Evolutionary conservation across 2,113 vertebrate species (phyloP).

Genomic region (Hepsetus odoe): DNA sequence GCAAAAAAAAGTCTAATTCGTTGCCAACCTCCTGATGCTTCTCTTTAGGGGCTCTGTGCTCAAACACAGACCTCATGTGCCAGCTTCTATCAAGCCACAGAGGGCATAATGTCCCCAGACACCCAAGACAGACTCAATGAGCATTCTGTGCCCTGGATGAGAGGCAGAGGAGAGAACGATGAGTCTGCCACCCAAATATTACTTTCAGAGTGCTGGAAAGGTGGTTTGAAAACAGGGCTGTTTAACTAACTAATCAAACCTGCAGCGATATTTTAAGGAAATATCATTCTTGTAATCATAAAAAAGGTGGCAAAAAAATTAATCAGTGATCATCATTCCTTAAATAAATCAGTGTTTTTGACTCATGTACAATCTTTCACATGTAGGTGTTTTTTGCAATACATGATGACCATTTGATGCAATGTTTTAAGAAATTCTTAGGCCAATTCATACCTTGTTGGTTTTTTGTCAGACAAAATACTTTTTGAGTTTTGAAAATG

Average conservation of each 20-base stretch:
- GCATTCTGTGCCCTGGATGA: slow-evolving; percentile 12
- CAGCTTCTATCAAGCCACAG: slow-evolving; percentile 38
- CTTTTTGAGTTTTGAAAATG: too few relatives aligned
- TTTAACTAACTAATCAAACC: not conserved
- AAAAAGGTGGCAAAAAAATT: too few relatives aligned
- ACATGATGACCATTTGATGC: too few relatives aligned
- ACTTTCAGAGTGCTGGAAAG: not conserved
- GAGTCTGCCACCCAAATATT: not conserved
- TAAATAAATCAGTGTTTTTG: not conserved
- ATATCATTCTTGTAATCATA: not conserved
- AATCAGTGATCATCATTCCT: too few relatives aligned
- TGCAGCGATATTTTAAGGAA: not conserved
- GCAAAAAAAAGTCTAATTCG: slow-evolving; percentile 11
- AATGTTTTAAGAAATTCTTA: too few relatives aligned
- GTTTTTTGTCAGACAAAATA: too few relatives aligned
- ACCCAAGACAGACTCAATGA: slow-evolving; percentile 30
- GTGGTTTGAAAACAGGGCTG: not conserved
- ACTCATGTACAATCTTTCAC: too few relatives aligned
- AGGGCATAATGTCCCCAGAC: slow-evolving; percentile 39
- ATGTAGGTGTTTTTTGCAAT: too few relatives aligned
- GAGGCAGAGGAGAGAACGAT: slow-evolving; percentile 3
- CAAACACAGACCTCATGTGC: slow-evolving; percentile 25
- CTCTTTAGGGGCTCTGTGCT: slow-evolving; percentile 35
- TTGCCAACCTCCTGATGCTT: slow-evolving; percentile 32
- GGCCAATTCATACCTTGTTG: too few relatives aligned